Evolutionary conservation across 2,113 vertebrate genomes (phyloP).

Genomic region (Psammodynastes pulverulentus): DNA sequence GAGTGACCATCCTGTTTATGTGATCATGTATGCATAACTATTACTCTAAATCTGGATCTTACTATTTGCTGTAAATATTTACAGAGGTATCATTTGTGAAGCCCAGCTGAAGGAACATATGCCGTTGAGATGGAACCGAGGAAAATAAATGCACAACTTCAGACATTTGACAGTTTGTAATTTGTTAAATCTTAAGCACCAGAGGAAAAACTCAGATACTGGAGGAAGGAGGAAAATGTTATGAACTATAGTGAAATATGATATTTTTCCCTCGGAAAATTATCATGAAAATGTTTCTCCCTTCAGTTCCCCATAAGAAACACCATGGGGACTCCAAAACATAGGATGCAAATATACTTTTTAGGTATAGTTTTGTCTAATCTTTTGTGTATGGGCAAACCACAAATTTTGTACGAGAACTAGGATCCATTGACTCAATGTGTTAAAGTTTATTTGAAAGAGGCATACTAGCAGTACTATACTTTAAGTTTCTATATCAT

Average conservation of each 20-base stretch:
- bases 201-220: not conserved
- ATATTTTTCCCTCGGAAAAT: not conserved
- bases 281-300: not conserved
- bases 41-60: slow-evolving; percentile 54
- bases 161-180: slow-evolving; percentile 15
- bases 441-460: not conserved
- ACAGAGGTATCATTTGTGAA: slow-evolving; percentile 49
- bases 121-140: slow-evolving; percentile 44
- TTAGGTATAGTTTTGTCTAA: not conserved
- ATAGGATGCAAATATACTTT: not conserved
- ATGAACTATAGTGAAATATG: not conserved
- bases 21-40: slow-evolving; percentile 45
- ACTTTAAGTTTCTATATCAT: not conserved
- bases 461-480: not conserved
- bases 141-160: slow-evolving; percentile 34
- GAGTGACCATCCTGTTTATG: slow-evolving; percentile 57
- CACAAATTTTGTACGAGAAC: not conserved
- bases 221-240: slow-evolving; percentile 1
- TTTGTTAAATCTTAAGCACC: not conserved
- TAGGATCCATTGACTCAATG: not conserved
- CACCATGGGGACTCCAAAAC: not conserved
- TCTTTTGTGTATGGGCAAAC: not conserved
- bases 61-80: slow-evolving; percentile 66
- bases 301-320: not conserved
- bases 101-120: slow-evolving; percentile 50